Base-by-base conservation (phyloP, 2,888 invertebrate species). In the Drosophila pegasa region DNA sequence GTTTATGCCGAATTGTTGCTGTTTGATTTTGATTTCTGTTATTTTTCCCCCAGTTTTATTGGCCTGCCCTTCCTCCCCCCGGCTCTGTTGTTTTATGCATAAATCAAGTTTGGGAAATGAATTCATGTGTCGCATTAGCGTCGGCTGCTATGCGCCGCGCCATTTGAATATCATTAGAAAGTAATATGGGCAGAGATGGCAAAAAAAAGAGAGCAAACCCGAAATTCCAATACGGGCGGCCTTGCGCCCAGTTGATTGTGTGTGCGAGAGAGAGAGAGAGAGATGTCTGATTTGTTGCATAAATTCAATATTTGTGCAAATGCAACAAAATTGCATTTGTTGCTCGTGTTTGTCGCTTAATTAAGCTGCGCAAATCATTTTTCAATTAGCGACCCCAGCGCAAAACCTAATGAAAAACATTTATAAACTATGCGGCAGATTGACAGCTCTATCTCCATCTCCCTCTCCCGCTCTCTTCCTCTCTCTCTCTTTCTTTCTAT, bases 81-180 rank as follows among this genome's bases (percentile, higher is more conserved):
- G 16, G 40, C 29, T 59, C 41, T 67, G 69, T 43, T 52, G 31
- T 43, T 82, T 73, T 70, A 59, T 79, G 85, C 79, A 85, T 85
- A 85, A 81, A 85, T 87, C 80, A 85, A 80, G 71, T 73, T 65
- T n/a, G 33, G 25, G 60, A 71, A 84, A 80, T 75, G 75, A 80
- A 84, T 72, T 84, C 82, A 72, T 84, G 80, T 87, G 84, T 76
- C 84, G 84, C 77, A 78, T 81, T 81, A 87, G 66, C 75, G 66
- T 58, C 54, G 48, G 63, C 25, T 62, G 66, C 65, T 75, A 75
- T 82, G 80, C 77, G 58, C 64, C 43, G 10, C 25, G 10, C 51
- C 63, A 69, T 66, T 69, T 69, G 64, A 61, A 85, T 83, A 70
- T 78, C 68, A 83, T 85, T 85, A 86, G 57, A 47, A 33, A 40